Evolutionary conservation across 2,797 vertebrate genomes (phyloP).

Genomic region (Centroberyx gerrardi): DNA sequence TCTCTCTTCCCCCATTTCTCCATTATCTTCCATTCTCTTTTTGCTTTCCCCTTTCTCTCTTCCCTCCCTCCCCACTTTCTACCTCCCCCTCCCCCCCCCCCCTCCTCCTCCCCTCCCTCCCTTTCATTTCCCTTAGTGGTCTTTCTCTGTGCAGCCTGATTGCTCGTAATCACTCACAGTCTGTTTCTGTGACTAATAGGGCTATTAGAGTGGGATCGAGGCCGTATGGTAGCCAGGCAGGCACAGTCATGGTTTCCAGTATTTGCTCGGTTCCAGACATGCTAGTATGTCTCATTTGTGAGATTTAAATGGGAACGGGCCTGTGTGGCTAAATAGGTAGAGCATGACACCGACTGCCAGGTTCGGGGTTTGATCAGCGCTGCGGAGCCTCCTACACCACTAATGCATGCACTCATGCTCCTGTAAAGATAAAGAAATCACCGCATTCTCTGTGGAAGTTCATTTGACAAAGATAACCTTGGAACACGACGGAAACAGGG

Average conservation of each 20-base stretch:
- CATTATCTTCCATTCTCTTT: background rate
- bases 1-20: too few relatives aligned
- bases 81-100: background rate
- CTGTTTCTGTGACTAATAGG: slow-evolving; percentile 76
- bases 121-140: slow-evolving; percentile 39
- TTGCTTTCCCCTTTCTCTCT: background rate
- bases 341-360: background rate
- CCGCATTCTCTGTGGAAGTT: background rate
- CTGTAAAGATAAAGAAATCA: background rate
- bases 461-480: background rate
- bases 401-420: background rate
- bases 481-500: too few relatives aligned
- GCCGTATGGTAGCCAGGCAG: slow-evolving; percentile 59
- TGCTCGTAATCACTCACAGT: slow-evolving; percentile 72
- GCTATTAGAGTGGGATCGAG: slow-evolving; percentile 67
- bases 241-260: slow-evolving; percentile 50
- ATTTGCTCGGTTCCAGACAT: slow-evolving; percentile 29
- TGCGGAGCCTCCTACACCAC: background rate
- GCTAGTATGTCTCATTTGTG: slow-evolving; percentile 31
- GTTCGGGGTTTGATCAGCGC: background rate
- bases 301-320: slow-evolving; percentile 28
- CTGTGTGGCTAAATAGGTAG: slow-evolving; percentile 7
- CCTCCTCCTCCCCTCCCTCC: background rate
- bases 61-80: too few relatives aligned
- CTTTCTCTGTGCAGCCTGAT: slow-evolving; percentile 59